Evolutionary conservation across 1,140 invertebrate species (phyloP).

Genomic region (Pectinophora gossypiella): DNA sequence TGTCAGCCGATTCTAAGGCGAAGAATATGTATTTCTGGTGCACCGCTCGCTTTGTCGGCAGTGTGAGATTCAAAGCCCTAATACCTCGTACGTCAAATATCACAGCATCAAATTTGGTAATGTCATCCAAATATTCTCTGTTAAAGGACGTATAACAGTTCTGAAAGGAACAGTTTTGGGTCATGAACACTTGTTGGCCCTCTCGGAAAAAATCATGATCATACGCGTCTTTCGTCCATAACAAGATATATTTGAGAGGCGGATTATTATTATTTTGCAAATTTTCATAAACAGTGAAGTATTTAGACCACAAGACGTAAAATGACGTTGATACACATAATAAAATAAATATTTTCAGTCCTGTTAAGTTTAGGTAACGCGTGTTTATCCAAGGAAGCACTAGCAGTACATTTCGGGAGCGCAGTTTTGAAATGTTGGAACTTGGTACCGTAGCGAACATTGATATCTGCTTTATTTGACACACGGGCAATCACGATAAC

Average conservation of each 20-base stretch:
- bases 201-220: conserved; percentile 36
- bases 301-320: too few species aligned
- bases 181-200: conserved; percentile 45
- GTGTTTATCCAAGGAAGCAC: too few species aligned
- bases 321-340: too few species aligned
- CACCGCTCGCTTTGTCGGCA: conserved; percentile 45
- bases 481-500: too few species aligned
- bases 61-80: conserved; percentile 8
- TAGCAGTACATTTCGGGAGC: too few species aligned
- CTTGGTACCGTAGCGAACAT: too few species aligned
- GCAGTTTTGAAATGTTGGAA: too few species aligned
- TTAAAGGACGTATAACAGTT: conserved; percentile 56
- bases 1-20: conserved; percentile 70
- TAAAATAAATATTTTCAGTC: too few species aligned
- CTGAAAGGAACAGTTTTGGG: conserved; percentile 43
- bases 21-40: conserved; percentile 74
- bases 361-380: too few species aligned
- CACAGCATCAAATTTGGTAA: conserved; percentile 62
- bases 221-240: conserved; percentile 42
- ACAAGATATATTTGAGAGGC: conserved; percentile 46
- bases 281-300: too few species aligned
- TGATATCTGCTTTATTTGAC: too few species aligned
- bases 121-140: conserved; percentile 38
- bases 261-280: too few species aligned
- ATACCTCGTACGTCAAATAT: conserved; percentile 63